Evolutionary conservation across 2,888 invertebrate species (phyloP).

Genomic region (Heteromyza rotundicornis): DNA sequence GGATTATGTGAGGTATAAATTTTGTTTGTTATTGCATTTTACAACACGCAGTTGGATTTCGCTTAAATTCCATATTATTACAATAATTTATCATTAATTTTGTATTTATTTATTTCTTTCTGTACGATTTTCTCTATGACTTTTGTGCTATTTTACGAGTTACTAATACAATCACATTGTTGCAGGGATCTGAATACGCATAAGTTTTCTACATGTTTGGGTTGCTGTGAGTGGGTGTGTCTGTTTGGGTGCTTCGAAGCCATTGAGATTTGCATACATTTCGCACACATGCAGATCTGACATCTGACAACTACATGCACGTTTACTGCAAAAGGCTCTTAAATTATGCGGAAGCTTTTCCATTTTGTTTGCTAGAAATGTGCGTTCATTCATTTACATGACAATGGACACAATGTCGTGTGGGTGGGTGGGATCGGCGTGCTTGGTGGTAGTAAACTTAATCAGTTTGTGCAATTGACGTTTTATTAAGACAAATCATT

Average conservation of each 20-base stretch:
- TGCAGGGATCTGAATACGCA: background rate
- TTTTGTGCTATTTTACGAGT: background rate
- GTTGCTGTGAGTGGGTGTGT: background rate
- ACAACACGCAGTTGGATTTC: no score
- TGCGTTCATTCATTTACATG: background rate
- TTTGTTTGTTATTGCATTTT: no score
- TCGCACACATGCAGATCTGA: background rate
- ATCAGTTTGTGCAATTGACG: no score
- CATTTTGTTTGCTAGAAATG: background rate
- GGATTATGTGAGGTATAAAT: no score
- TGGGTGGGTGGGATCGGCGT: background rate
- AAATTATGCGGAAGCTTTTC: background rate
- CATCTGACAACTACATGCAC: background rate
- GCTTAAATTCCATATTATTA: no score
- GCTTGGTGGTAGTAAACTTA: no score
- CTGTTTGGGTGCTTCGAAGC: background rate
- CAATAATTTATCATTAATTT: no score
- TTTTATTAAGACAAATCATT: no score
- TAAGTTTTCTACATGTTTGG: background rate
- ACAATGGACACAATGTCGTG: background rate
- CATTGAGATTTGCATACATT: background rate
- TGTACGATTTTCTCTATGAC: background rate
- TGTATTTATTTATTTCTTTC: background rate
- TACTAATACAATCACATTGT: conserved; percentile 3
- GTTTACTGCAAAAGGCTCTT: background rate